Percentiles rank a stretch among this genome's conserved stretches.
Conservation (phyloP, 2,797 vertebrate genomes). For the Thamnophis elegans region DNA sequence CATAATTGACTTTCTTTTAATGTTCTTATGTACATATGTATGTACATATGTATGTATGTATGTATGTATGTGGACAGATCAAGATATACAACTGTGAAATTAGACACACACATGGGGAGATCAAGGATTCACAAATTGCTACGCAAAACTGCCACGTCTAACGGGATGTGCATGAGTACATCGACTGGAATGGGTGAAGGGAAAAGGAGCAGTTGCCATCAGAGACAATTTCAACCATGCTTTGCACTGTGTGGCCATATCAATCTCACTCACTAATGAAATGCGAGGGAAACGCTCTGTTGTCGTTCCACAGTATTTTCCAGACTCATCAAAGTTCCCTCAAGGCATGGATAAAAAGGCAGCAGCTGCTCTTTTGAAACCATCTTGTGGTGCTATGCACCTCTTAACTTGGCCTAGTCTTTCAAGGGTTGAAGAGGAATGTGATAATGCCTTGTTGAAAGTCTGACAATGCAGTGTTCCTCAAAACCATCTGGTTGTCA, state of each 20-base stretch:
- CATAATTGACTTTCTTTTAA: slow-evolving; percentile 52
- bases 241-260: neutral
- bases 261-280: neutral
- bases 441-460: slow-evolving; percentile 23
- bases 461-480: slow-evolving; percentile 28
- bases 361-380: slow-evolving; percentile 23
- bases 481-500: slow-evolving; percentile 44
- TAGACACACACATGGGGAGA: slow-evolving; percentile 65
- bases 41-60: too few relatives aligned
- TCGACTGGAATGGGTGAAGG: slow-evolving; percentile 57
- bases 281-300: slow-evolving; percentile 13
- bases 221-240: slow-evolving; percentile 49
- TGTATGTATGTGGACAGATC: slow-evolving; percentile 56
- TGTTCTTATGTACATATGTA: slow-evolving; percentile 68
- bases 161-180: slow-evolving; percentile 76
- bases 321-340: neutral
- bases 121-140: slow-evolving; percentile 72
- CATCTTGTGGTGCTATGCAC: slow-evolving; percentile 51
- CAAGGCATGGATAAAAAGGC: neutral
- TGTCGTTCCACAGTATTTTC: slow-evolving; percentile 47
- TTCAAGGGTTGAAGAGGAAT: neutral
- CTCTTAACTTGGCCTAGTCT: neutral
- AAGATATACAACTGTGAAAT: slow-evolving; percentile 70
- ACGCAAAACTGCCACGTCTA: slow-evolving; percentile 79
- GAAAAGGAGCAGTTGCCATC: slow-evolving; percentile 54